These are phyloP conservation scores for Petaurus breviceps DNA, from an alignment of 2,113 vertebrate genomes.

Conservation along the genomic window DNA sequence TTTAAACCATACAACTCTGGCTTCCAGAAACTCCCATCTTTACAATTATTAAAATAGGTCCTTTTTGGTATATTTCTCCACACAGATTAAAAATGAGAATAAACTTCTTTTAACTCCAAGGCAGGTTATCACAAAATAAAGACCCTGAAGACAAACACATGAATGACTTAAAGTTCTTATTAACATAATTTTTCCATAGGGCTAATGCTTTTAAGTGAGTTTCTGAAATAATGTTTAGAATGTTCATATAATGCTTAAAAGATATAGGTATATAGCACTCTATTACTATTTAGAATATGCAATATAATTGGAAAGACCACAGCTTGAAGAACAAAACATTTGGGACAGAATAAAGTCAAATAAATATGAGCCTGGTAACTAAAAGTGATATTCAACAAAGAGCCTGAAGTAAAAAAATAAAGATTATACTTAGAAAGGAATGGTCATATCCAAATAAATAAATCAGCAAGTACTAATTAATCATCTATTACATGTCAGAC, in stretches of 20 bases:
- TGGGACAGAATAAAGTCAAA: background rate
- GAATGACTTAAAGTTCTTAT: slow-evolving; percentile 2
- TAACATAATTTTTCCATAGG: slow-evolving; percentile 42
- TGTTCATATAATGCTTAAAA: slow-evolving; percentile 23
- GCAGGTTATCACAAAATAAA: background rate
- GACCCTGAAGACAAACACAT: background rate
- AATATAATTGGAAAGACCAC: background rate
- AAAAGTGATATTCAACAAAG: background rate
- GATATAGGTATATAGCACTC: slow-evolving; percentile 32
- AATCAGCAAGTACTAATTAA: background rate
- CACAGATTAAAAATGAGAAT: background rate
- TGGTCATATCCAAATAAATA: background rate
- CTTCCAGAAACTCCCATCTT: slow-evolving; percentile 56
- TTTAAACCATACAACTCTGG: slow-evolving; percentile 72
- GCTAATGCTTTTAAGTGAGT: background rate
- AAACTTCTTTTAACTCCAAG: background rate
- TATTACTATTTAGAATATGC: slow-evolving; percentile 4
- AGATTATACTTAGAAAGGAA: slow-evolving; percentile 37
- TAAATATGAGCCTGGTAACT: background rate
- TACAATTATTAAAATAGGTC: slow-evolving; percentile 49
- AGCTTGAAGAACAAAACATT: background rate
- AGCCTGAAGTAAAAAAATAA: slow-evolving; percentile 9
- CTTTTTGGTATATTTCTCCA: slow-evolving; percentile 30
- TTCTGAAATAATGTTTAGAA: slow-evolving; percentile 18
- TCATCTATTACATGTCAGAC: background rate